Conservation (phyloP, 2,113 vertebrate species). For the Pachypanchax playfairii region DNA sequence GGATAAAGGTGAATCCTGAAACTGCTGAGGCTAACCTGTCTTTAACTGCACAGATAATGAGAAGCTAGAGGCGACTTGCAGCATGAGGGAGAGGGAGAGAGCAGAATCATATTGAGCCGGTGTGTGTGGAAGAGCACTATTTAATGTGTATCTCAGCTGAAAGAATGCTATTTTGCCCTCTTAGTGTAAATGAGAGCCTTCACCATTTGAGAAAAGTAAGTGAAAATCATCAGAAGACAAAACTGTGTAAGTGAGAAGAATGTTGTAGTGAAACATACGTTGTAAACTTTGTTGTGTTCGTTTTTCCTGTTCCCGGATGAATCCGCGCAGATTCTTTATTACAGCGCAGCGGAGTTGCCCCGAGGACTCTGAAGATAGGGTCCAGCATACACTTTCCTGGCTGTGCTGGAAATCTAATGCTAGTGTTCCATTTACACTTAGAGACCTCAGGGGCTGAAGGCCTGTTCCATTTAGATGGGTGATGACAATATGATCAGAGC, state of each 20-base stretch:
- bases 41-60: constrained; percentile 32
- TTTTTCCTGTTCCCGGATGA: constrained; percentile 83
- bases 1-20: constrained; percentile 26
- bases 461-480: constrained; percentile 88
- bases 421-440: constrained; percentile 83
- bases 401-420: constrained; percentile 87
- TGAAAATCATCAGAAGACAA: not conserved
- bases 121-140: not conserved
- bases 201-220: not conserved
- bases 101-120: not conserved
- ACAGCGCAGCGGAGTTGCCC: constrained; percentile 86
- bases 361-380: constrained; percentile 84
- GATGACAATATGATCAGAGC: constrained; percentile 83
- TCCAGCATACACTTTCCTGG: constrained; percentile 89
- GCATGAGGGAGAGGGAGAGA: not conserved
- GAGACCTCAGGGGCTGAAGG: constrained; percentile 73
- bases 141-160: constrained; percentile 3
- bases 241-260: not conserved
- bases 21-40: constrained; percentile 40
- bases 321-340: constrained; percentile 78
- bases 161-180: not conserved
- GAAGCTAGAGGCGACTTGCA: constrained; percentile 24
- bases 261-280: constrained; percentile 76
- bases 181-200: constrained; percentile 2
- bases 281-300: constrained; percentile 85